phyloP scores from a whole-genome alignment of 1,140 invertebrate species.

The Drosophila equinoxialis region DNA sequence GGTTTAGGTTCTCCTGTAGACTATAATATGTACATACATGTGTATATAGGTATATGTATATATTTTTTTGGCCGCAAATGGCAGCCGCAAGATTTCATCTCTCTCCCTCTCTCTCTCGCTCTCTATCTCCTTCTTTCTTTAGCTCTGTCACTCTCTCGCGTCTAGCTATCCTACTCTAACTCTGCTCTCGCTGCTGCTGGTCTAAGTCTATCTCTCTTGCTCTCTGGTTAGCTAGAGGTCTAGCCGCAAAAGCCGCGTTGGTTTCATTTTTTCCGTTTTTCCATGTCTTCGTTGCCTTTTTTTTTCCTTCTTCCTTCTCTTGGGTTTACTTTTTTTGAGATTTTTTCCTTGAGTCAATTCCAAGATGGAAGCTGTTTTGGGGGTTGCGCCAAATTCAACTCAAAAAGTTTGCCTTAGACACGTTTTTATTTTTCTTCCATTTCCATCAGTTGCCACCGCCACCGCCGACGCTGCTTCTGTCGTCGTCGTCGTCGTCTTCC shows the following conservation, averaged over 20 bases:
- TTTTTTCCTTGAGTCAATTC: conserved; percentile 63
- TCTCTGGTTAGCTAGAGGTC: conserved; percentile 65
- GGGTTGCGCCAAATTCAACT: conserved; percentile 44
- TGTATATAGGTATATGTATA: not conserved
- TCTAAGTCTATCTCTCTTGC: conserved; percentile 31
- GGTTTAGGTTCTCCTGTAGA: conserved; percentile 12
- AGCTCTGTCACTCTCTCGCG: conserved; percentile 23
- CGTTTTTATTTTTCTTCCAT: conserved; percentile 14
- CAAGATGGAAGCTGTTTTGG: conserved; percentile 58
- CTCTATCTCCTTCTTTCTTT: conserved; percentile 20
- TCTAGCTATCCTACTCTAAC: conserved; percentile 3
- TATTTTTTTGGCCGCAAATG: conserved; percentile 78
- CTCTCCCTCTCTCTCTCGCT: conserved; percentile 31
- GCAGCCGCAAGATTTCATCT: conserved; percentile 77
- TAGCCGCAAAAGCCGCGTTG: conserved; percentile 72
- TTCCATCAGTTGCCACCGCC: not conserved
- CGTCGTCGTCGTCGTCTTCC: not conserved
- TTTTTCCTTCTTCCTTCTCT: not conserved
- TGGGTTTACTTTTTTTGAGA: not conserved
- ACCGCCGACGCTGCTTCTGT: not conserved
- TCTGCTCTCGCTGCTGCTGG: not conserved
- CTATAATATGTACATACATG: not conserved
- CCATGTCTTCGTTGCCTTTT: conserved; percentile 23
- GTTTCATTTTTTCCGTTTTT: conserved; percentile 21
- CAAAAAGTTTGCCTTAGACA: conserved; percentile 18